These are phyloP conservation scores for Psix sp. DNA, from an alignment of 1,140 invertebrate genomes.

Conservation along the genomic window DNA sequence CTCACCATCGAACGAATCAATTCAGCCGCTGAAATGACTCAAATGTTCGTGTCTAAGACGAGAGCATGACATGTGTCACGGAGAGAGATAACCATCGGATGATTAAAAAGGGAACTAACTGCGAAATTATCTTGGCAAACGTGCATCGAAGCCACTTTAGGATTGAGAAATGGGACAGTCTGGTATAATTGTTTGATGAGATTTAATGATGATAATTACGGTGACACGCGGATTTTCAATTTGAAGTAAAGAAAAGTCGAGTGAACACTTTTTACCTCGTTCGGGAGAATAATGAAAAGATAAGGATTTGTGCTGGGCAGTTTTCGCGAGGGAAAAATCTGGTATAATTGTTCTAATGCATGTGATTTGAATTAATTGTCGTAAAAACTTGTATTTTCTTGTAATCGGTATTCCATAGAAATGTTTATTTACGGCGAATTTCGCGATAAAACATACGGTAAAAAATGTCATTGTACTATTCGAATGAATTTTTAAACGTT, in stretches of 20 bases:
- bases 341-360: too few species aligned
- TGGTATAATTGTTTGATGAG: slow-evolving; percentile 1
- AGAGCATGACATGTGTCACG: neutral
- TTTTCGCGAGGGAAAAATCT: too few species aligned
- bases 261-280: neutral
- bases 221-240: neutral
- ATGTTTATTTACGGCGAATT: too few species aligned
- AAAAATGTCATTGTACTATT: too few species aligned
- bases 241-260: neutral
- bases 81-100: neutral
- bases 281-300: neutral
- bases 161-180: neutral
- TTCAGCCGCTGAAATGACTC: slow-evolving; percentile 2
- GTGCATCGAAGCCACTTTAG: neutral
- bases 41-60: neutral
- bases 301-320: neutral
- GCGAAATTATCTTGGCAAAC: neutral
- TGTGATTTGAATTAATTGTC: too few species aligned
- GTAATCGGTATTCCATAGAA: too few species aligned
- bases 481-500: too few species aligned
- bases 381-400: too few species aligned
- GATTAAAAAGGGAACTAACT: neutral
- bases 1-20: slow-evolving; percentile 39
- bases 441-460: too few species aligned
- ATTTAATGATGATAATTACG: slow-evolving; percentile 1